phyloP scores from a whole-genome alignment of 2,797 vertebrate genomes.

The Ibycter americanus region DNA sequence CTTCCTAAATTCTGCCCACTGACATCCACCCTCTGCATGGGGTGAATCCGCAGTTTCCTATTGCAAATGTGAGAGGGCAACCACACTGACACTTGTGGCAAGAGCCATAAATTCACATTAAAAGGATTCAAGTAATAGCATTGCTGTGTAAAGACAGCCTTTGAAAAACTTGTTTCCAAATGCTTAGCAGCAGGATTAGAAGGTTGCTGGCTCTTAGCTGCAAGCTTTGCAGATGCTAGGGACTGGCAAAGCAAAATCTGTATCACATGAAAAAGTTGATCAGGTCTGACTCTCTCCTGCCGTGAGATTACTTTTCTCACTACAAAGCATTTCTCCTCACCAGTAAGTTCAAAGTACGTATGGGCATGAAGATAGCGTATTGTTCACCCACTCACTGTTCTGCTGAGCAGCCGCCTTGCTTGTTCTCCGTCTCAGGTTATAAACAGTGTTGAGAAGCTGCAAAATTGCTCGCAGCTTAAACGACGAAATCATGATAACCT shows the following conservation, averaged over 20 bases:
- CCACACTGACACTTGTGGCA: not conserved
- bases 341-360: slow-evolving; percentile 49
- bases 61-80: not conserved
- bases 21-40: not conserved
- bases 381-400: slow-evolving; percentile 48
- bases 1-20: not conserved
- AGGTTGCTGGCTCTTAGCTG: slow-evolving; percentile 39
- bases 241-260: slow-evolving; percentile 64
- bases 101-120: slow-evolving; percentile 12
- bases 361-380: slow-evolving; percentile 57
- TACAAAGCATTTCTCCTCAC: slow-evolving; percentile 62
- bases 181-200: slow-evolving; percentile 63
- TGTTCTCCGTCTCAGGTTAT: slow-evolving; percentile 30
- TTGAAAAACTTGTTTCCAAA: slow-evolving; percentile 50
- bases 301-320: slow-evolving; percentile 64
- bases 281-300: slow-evolving; percentile 49
- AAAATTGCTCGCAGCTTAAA: slow-evolving; percentile 48
- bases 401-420: slow-evolving; percentile 21
- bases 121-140: slow-evolving; percentile 31
- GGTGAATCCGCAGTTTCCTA: not conserved
- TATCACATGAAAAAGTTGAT: slow-evolving; percentile 66
- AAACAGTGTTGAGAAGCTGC: slow-evolving; percentile 42
- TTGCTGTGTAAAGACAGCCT: slow-evolving; percentile 20
- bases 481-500: slow-evolving; percentile 1
- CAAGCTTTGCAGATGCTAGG: slow-evolving; percentile 44